Evolutionary conservation across 2,113 vertebrate genomes (phyloP).

Genomic region (Felis catus): F.catus_Fca126_mat1.0 CM031419.1:67535001-67535500

Average conservation of each 20-base stretch:
- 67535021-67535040: not conserved
- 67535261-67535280: not conserved
- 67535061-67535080: not conserved
- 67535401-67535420: not conserved
- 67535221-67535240: not conserved
- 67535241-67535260: not conserved
- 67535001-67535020: not conserved
- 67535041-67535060: not conserved
- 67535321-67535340: not conserved
- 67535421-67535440: not conserved
- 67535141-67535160: not conserved
- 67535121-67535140: not conserved
- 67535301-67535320: not conserved
- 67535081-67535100: not conserved
- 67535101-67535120: not conserved
- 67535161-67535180: not conserved
- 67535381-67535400: not conserved
- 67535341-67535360: not conserved
- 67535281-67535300: not conserved
- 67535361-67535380: not conserved
- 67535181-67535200: not conserved
- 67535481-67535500: not conserved
- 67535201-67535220: not conserved
- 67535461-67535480: not conserved
- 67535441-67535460: not conserved